Base-by-base conservation (phyloP, 2,888 invertebrate genomes). In the Drosophila anomalata region DNA sequence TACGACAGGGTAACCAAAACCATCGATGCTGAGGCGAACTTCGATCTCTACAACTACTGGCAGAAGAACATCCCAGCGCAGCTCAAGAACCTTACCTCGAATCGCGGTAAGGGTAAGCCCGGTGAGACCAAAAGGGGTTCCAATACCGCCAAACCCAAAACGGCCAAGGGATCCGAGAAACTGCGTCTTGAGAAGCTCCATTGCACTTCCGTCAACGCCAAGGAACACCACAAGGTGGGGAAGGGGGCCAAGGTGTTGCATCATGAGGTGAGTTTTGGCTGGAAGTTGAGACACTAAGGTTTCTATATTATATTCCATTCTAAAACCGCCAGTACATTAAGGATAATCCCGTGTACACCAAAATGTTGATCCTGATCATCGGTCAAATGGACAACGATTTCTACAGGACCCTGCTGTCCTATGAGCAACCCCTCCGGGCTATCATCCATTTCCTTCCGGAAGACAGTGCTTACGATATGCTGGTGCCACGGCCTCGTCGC, bases 381-480 rank as follows among this genome's bases (percentile, higher is more conserved):
- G 88, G 89, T 1, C 66, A 58, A 9, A 42, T 88, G 52, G 51
- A 69, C 12, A 80, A 79, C 29, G 53, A 75, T 0, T 83, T 82
- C 51, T 87, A 81, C 33, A 57, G 46, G 29, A 56, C 58, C 39
- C 66, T 90, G 20, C 48, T 89, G 17, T 65, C 87, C 7, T 8
- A 33, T 5, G 20, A 44, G 4, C 74, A 82, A 17, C 90, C 91
- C 0, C 44, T 91, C 31, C 75, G 79, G 9, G 89, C 87, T 0
- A 74, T 91, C 26, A 68, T 90, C 20, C 87, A 90, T 63, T 91
- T 90, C 53, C 47, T 90, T 20, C 90, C 90, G 14, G 75, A 85
- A 24, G 73, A 78, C 46, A 75, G 78, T 24, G 78, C 78, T 3
- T 90, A 90, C 36, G 90, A 90, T 29, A 4, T 66, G 1, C 62